Percentiles rank a stretch among this genome's conserved stretches.
Evolutionary conservation across 2,888 invertebrate species (phyloP).

Genomic region (Hesperia comma): DNA sequence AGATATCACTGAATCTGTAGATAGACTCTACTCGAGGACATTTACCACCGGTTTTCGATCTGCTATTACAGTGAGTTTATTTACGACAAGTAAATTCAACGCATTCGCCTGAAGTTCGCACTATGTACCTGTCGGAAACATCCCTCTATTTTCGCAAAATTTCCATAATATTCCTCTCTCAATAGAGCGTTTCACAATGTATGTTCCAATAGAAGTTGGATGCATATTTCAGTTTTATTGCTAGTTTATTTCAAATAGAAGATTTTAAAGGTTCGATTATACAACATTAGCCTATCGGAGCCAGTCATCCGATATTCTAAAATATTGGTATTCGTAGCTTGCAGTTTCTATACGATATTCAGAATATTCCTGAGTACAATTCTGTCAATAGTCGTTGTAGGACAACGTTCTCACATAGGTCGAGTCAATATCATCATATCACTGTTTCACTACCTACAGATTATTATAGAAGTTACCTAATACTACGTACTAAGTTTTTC

Average conservation of each 20-base stretch:
- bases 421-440: too few relatives aligned
- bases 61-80: too few relatives aligned
- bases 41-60: too few relatives aligned
- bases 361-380: not conserved
- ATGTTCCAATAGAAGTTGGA: conserved; percentile 19
- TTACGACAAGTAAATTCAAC: not conserved
- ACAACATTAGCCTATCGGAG: conserved; percentile 15
- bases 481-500: too few relatives aligned
- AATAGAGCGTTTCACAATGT: conserved; percentile 25
- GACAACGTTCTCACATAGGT: too few relatives aligned
- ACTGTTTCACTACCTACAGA: too few relatives aligned
- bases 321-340: conserved; percentile 1
- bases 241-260: conserved; percentile 30
- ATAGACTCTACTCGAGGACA: too few relatives aligned
- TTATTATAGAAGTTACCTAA: too few relatives aligned
- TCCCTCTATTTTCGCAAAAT: not conserved
- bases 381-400: too few relatives aligned
- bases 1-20: too few relatives aligned
- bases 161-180: conserved; percentile 13
- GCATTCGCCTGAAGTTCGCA: not conserved
- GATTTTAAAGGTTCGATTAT: conserved; percentile 17
- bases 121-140: conserved; percentile 5
- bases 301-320: not conserved
- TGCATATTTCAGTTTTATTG: conserved; percentile 35
- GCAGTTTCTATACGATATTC: not conserved